Conservation (phyloP, 2,797 vertebrate genomes). For the Sebastes kiyomatsui region DNA sequence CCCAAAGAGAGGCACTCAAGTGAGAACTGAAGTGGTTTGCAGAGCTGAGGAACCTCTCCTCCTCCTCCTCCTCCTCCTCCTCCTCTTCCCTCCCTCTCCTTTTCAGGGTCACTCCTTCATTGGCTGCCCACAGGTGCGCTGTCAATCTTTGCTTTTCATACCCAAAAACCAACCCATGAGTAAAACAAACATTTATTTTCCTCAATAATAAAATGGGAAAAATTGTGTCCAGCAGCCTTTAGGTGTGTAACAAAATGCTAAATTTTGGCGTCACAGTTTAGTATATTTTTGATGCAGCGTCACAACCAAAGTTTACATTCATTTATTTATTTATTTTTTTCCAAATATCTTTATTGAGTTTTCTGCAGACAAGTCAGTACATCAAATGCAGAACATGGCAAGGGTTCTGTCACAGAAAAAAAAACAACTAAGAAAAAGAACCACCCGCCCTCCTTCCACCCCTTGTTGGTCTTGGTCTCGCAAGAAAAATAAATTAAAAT, state of each 20-base stretch:
- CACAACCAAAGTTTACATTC: background rate
- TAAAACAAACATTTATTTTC: slow-evolving; percentile 66
- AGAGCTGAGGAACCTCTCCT: slow-evolving; percentile 82
- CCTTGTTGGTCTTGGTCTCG: accelerated
- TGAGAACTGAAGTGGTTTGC: slow-evolving; percentile 98
- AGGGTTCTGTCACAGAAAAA: too few species aligned
- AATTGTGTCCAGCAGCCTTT: slow-evolving; percentile 9
- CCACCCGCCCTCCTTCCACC: too few species aligned
- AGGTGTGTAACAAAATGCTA: background rate
- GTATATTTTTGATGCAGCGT: background rate
- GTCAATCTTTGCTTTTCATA: slow-evolving; percentile 68
- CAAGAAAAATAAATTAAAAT: too few species aligned
- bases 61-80: slow-evolving; percentile 9
- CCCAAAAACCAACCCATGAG: slow-evolving; percentile 52
- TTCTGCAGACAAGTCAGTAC: too few species aligned
- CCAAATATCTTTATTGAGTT: too few species aligned
- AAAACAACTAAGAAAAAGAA: too few species aligned
- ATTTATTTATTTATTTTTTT: background rate
- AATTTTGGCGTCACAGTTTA: background rate
- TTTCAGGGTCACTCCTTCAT: slow-evolving; percentile 64
- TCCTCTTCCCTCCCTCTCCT: slow-evolving; percentile 23
- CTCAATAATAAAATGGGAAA: slow-evolving; percentile 11
- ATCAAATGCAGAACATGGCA: too few species aligned
- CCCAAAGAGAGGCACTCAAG: slow-evolving; percentile 99
- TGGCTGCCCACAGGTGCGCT: slow-evolving; percentile 78